Evolutionary conservation across 1,140 invertebrate genomes (phyloP), one percentile per base, ranked within the genome.

Genomic region (Asobara japonica): DNA sequence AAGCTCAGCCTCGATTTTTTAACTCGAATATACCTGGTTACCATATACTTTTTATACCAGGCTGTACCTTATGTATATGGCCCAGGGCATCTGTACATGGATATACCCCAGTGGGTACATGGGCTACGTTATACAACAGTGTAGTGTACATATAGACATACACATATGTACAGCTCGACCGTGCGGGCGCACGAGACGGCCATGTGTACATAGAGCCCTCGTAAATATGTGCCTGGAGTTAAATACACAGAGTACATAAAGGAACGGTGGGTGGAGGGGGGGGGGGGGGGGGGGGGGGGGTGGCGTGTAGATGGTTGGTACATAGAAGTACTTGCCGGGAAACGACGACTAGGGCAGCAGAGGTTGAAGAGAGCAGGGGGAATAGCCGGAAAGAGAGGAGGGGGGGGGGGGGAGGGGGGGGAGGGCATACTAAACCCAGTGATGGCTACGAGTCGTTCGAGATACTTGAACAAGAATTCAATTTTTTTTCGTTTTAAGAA

Each of bases 261-360:
- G 7, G 60, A 29, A 31, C 18, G 25, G 27, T 29, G 5, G 62
- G 38, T 30, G 30, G 31, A 38, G 31, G 27, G 51, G 18, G n/a
- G n/a, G 22, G 45, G 33, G 30, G 45, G 11, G 66, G 31, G 60
- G 31, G 13, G 61, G 18, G 36, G 61, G 82, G 81, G 81, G 79
- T 83, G 79, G 82, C 78, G 81, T 85, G 83, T 85, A 86, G 83
- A 84, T 83, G 78, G 76, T 78, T 79, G 77, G 82, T 85, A 85
- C 82, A 84, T 86, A 84, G 81, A 82, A 85, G 80, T 86, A 86
- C 83, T 85, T 86, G 83, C 80, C 85, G 83, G 83, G 84, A 85
- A n/a, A 84, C 83, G 83, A 83, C 82, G 84, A 85, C 82, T 83
- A 83, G 82, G 83, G 82, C 80, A 78, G 79, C 65, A 76, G 79